A percentile compares a stretch with the other conserved stretches of the same genome.
These are phyloP conservation scores for Leptosomus discolor DNA, from an alignment of 2,113 vertebrate species.

Conservation along the genomic window DNA sequence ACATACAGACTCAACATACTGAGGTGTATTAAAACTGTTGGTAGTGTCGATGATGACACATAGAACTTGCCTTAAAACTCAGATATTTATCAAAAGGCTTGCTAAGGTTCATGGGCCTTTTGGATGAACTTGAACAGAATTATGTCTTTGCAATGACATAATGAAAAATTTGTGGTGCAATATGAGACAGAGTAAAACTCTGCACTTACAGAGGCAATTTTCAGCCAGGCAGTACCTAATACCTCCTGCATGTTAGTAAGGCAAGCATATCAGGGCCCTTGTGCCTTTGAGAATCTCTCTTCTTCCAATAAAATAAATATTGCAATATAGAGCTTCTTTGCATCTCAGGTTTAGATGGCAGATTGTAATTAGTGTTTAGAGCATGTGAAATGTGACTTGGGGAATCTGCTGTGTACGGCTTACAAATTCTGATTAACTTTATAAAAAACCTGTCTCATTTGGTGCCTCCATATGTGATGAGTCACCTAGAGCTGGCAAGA, in stretches of 20 bases:
- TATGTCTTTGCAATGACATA: background rate
- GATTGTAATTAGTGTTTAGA: conserved; percentile 45
- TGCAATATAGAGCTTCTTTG: background rate
- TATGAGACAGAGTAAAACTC: background rate
- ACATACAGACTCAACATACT: background rate
- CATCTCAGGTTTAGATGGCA: conserved; percentile 10
- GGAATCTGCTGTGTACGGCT: background rate
- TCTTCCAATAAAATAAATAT: background rate
- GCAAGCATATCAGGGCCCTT: background rate
- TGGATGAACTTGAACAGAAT: background rate
- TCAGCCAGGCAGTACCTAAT: background rate
- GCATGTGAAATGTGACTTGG: conserved; percentile 31
- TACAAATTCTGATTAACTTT: conserved; percentile 43
- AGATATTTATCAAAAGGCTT: conserved; percentile 30
- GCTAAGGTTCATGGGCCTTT: background rate
- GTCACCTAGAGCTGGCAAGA: background rate
- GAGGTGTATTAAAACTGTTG: background rate
- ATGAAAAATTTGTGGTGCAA: background rate
- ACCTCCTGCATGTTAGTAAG: background rate
- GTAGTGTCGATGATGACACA: background rate
- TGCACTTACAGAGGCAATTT: background rate
- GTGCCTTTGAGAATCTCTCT: background rate
- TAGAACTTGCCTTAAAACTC: conserved; percentile 9
- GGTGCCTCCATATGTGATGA: conserved; percentile 38
- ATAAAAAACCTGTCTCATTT: conserved; percentile 45